These are phyloP conservation scores for Contarinia nasturtii DNA, from an alignment of 1,140 invertebrate species.

Conservation along the genomic window DNA sequence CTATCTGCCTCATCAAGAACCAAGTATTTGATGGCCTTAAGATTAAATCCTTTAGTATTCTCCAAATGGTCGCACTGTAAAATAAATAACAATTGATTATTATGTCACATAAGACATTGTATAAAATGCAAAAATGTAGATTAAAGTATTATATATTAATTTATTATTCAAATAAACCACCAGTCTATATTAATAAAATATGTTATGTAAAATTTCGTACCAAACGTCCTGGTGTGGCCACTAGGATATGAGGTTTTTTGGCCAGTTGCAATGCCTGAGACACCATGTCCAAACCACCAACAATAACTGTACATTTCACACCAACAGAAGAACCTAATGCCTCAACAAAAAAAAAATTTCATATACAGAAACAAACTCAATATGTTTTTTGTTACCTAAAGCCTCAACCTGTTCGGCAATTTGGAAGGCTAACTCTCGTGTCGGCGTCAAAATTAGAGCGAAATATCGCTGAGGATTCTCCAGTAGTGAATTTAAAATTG, in stretches of 20 bases:
- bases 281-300: slow-evolving; percentile 97
- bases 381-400: slow-evolving; percentile 38
- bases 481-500: slow-evolving; percentile 79
- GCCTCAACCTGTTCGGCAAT: slow-evolving; percentile 93
- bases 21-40: slow-evolving; percentile 73
- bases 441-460: slow-evolving; percentile 87
- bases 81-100: too few relatives aligned
- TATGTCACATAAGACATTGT: too few relatives aligned
- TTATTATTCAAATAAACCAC: too few relatives aligned
- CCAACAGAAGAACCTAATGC: slow-evolving; percentile 60
- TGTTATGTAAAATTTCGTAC: too few relatives aligned
- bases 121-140: too few relatives aligned
- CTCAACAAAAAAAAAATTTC: too few relatives aligned
- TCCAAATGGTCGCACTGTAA: slow-evolving; percentile 82
- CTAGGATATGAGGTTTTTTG: slow-evolving; percentile 90
- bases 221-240: slow-evolving; percentile 78
- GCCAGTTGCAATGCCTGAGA: slow-evolving; percentile 75
- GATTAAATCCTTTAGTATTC: slow-evolving; percentile 86
- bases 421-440: slow-evolving; percentile 91
- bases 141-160: too few relatives aligned
- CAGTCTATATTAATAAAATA: too few relatives aligned
- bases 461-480: slow-evolving; percentile 86
- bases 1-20: slow-evolving; percentile 95
- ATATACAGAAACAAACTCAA: too few relatives aligned
- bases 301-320: slow-evolving; percentile 86